Base-by-base conservation (phyloP, 1,140 invertebrate species). In the Tetramorium simillimum region DNA sequence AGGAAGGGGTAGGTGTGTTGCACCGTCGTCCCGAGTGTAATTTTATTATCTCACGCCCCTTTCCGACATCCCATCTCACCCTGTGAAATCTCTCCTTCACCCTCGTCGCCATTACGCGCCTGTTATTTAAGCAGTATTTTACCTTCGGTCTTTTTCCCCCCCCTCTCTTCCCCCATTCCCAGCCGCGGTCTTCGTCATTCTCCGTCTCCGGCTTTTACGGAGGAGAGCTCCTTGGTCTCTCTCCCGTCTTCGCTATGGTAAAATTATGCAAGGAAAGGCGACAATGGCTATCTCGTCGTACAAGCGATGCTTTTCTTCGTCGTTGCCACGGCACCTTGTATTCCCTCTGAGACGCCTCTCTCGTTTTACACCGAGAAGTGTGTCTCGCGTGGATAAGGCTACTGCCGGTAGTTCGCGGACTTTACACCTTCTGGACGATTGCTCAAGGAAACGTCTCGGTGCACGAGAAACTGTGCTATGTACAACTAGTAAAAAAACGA, bases 221-320 rank as follows among this genome's bases (percentile, higher is more conserved):
- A 81, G 78, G 58, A 73, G 62, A 62, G 28, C 9, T 53, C 33
- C 76, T 37, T 46, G 56, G 51, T 75, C 24, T 69, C 43, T 18
- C 43, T 67, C 40, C 5, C 67, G 33, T 65, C 56, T 89, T 87
- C 58, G 65, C 88, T 77, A 90, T 88, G 89, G 76, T 69, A 73
- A 91, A 93, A 94, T 94, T 93, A 93, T 93, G 93, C 91, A 93
- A 69, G 91, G 92, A 86, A 89, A 91, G 86, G 85, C 92, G 86
- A 92, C 91, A 89, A 92, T 92, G 90, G 89, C 90, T 93, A 93
- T 93, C 92, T 92, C 72, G 62, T 76, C 62, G 69, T 65, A 77
- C 49, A 62, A 58, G 46, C 78, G 53, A 12, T 40, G 60, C 86
- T 86, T 84, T 84, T 84, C 80, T 49, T 84, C 56, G 46, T 24